Conservation (phyloP, 1,140 invertebrate species). For the Drosophila punjabiensis region DNA sequence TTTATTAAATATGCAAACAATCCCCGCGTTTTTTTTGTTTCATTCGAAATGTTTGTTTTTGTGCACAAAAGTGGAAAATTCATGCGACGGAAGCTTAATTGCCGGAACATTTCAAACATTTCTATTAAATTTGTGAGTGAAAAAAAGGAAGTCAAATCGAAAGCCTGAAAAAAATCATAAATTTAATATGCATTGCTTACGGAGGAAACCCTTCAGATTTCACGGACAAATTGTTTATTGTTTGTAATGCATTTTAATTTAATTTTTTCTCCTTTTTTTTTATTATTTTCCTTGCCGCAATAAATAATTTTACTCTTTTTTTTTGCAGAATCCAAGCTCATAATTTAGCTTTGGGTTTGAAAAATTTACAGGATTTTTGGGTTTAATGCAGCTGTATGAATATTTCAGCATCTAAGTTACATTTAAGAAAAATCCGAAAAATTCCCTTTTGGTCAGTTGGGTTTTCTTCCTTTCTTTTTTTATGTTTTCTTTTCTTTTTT, state of each 20-base stretch:
- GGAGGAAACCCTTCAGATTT: conserved; percentile 29
- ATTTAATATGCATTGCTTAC: conserved; percentile 54
- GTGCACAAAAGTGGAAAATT: conserved; percentile 75
- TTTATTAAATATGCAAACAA: conserved; percentile 83
- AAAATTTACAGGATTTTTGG: conserved; percentile 35
- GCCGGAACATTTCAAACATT: conserved; percentile 67
- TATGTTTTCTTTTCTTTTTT: neutral
- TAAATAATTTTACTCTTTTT: conserved; percentile 34
- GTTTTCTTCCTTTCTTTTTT: neutral
- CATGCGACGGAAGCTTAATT: conserved; percentile 46
- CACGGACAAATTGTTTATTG: conserved; percentile 43
- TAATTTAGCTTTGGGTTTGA: conserved; percentile 1
- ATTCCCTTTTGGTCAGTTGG: conserved; percentile 5
- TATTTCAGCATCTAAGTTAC: neutral
- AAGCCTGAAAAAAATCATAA: conserved; percentile 23
- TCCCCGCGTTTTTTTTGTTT: conserved; percentile 21
- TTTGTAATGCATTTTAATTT: conserved; percentile 51
- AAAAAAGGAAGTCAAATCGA: conserved; percentile 14
- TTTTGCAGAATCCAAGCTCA: conserved; percentile 9
- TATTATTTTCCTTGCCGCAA: conserved; percentile 2
- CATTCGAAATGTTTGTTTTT: conserved; percentile 63
- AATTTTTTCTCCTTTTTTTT: neutral
- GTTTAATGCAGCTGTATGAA: conserved; percentile 26
- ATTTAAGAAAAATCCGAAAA: neutral
- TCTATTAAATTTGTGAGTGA: conserved; percentile 56